These are phyloP conservation scores for Hypsibius dujardini DNA, from an alignment of 1,140 invertebrate genomes.

Conservation along the genomic window DNA sequence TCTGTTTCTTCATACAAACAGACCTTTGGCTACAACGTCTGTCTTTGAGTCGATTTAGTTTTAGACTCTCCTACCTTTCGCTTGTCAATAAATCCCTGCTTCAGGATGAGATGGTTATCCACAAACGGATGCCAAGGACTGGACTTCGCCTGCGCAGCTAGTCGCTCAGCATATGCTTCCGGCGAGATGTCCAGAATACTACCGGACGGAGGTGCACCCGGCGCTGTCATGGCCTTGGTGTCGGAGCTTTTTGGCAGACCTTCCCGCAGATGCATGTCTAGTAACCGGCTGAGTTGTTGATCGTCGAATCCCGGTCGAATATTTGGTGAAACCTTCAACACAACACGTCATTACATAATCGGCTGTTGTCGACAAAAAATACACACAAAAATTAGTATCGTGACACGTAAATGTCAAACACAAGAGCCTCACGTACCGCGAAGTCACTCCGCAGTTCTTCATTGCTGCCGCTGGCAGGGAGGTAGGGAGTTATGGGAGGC, in stretches of 20 bases:
- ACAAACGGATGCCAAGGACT: slow-evolving; percentile 73
- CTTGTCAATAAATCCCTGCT: slow-evolving; percentile 84
- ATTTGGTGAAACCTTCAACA: slow-evolving; percentile 45
- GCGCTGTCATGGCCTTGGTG: neutral
- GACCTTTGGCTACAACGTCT: neutral
- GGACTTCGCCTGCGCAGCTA: slow-evolving; percentile 55
- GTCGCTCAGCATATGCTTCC: slow-evolving; percentile 32
- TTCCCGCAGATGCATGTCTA: slow-evolving; percentile 48
- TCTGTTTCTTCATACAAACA: neutral
- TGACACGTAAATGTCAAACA: neutral
- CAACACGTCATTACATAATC: neutral
- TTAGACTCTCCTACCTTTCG: slow-evolving; percentile 44
- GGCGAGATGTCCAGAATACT: slow-evolving; percentile 26
- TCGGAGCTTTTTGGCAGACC: slow-evolving; percentile 21
- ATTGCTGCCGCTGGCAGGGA: slow-evolving; percentile 54
- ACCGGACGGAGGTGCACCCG: neutral
- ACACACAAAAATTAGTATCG: neutral
- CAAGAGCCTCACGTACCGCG: slow-evolving; percentile 26
- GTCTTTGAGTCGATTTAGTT: neutral
- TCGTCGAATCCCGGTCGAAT: slow-evolving; percentile 67
- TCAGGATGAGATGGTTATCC: slow-evolving; percentile 72
- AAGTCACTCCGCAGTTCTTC: slow-evolving; percentile 45
- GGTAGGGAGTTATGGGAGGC: slow-evolving; percentile 55
- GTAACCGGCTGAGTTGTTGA: slow-evolving; percentile 51
- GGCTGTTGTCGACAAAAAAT: too few relatives aligned